These are phyloP conservation scores for Muscina levida DNA, from an alignment of 2,888 invertebrate genomes.

Conservation along the genomic window DNA sequence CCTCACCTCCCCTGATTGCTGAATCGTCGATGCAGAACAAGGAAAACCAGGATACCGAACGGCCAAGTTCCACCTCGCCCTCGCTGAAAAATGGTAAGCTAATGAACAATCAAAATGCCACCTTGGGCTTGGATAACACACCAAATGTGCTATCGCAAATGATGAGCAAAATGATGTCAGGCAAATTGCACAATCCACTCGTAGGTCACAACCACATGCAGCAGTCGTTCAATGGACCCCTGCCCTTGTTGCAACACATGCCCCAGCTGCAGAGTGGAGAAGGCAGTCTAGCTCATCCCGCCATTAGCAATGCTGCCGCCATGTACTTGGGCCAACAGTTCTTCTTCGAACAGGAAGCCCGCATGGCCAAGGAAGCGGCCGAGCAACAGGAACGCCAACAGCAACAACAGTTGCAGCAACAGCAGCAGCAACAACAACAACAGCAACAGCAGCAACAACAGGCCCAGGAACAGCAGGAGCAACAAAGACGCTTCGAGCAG, in stretches of 20 bases:
- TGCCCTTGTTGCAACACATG: slow-evolving; percentile 83
- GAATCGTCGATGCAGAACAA: slow-evolving; percentile 71
- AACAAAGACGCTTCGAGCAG: slow-evolving; percentile 81
- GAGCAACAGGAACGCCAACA: slow-evolving; percentile 83
- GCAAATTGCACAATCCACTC: slow-evolving; percentile 82
- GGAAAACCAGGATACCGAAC: slow-evolving; percentile 70
- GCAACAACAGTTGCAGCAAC: slow-evolving; percentile 79
- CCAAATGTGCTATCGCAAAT: slow-evolving; percentile 84
- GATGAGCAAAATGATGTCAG: slow-evolving; percentile 85
- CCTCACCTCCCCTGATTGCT: slow-evolving; percentile 72
- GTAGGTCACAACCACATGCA: slow-evolving; percentile 82
- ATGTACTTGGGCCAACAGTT: slow-evolving; percentile 91
- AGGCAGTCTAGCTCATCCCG: slow-evolving; percentile 82
- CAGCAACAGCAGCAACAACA: slow-evolving; percentile 79
- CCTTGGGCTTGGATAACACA: slow-evolving; percentile 72
- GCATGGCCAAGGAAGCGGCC: slow-evolving; percentile 85
- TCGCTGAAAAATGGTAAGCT: slow-evolving; percentile 67
- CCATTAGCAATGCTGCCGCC: slow-evolving; percentile 83
- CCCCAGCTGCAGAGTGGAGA: slow-evolving; percentile 75
- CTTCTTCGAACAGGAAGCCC: slow-evolving; percentile 89
- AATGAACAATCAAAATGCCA: slow-evolving; percentile 53
- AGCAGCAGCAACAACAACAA: slow-evolving; percentile 81
- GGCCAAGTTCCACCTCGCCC: slow-evolving; percentile 72
- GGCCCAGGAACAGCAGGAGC: slow-evolving; percentile 81
- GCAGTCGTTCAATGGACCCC: slow-evolving; percentile 83